phyloP scores from a whole-genome alignment of 2,797 vertebrate species.

The Crocidura indochinensis region DNA sequence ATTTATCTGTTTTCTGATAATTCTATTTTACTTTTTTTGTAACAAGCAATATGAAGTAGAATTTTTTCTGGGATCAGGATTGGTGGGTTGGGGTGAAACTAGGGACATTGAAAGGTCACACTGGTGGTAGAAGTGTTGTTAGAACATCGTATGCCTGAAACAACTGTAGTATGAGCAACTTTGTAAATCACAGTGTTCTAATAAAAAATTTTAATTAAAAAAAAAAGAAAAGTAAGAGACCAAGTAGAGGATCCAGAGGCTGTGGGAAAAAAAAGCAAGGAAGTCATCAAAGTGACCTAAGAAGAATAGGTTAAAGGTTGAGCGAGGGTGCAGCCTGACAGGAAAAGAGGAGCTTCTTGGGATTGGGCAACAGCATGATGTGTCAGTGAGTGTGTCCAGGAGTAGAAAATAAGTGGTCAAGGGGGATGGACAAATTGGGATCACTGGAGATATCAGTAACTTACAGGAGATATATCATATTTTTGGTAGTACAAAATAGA shows the following conservation, averaged over 20 bases:
- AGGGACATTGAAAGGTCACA: no score
- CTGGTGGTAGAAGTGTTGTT: no score
- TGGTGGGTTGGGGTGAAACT: no score
- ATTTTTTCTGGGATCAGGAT: no score
- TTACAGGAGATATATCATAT: neutral
- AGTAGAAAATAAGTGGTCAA: neutral
- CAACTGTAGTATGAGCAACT: no score
- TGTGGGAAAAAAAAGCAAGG: neutral
- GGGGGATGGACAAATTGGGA: neutral
- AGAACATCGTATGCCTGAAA: no score
- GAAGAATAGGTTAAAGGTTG: neutral
- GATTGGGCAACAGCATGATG: neutral
- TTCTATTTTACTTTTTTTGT: no score
- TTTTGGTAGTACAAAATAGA: neutral
- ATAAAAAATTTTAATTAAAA: no score
- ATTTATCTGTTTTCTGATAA: no score
- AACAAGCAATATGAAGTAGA: no score
- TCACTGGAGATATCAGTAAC: neutral
- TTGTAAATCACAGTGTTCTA: no score
- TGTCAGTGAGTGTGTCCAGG: neutral
- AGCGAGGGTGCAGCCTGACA: neutral
- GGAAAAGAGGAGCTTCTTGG: neutral
- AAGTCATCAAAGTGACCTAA: neutral
- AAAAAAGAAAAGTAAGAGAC: conserved; percentile 27
- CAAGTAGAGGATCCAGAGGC: conserved; percentile 33